phyloP scores from a whole-genome alignment of 2,797 vertebrate species.

The Notoglanidium macrostoma region DNA sequence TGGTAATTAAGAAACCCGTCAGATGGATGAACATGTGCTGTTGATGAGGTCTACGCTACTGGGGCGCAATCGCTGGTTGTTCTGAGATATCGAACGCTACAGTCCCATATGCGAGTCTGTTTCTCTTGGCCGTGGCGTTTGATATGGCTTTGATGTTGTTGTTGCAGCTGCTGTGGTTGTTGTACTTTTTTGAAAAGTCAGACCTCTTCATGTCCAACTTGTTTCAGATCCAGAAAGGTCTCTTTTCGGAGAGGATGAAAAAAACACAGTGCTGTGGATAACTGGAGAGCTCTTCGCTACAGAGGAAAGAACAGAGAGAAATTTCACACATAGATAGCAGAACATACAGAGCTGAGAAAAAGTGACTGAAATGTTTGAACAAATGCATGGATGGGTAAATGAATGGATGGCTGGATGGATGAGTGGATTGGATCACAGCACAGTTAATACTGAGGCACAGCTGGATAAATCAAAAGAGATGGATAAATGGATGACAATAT shows the following conservation, averaged over 20 bases:
- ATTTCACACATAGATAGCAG: neutral
- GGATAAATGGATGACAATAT: neutral
- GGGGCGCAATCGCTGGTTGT: neutral
- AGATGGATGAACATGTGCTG: neutral
- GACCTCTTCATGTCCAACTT: neutral
- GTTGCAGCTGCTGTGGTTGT: neutral
- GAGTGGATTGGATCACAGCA: neutral
- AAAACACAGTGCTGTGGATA: neutral
- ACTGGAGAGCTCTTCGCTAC: neutral
- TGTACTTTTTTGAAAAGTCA: neutral
- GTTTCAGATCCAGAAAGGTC: neutral
- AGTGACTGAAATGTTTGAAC: neutral
- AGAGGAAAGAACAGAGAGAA: neutral
- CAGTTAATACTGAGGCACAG: neutral
- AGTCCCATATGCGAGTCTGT: no score
- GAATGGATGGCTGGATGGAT: neutral
- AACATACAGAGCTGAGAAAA: neutral
- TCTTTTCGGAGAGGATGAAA: neutral
- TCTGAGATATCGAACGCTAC: neutral
- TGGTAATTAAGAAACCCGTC: neutral
- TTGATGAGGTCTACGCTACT: neutral
- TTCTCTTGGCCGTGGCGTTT: neutral
- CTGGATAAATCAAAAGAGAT: neutral
- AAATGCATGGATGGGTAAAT: neutral
- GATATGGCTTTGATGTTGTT: neutral